Conservation (phyloP, 2,113 vertebrate species). For the Potamarius usumacintae region DNA sequence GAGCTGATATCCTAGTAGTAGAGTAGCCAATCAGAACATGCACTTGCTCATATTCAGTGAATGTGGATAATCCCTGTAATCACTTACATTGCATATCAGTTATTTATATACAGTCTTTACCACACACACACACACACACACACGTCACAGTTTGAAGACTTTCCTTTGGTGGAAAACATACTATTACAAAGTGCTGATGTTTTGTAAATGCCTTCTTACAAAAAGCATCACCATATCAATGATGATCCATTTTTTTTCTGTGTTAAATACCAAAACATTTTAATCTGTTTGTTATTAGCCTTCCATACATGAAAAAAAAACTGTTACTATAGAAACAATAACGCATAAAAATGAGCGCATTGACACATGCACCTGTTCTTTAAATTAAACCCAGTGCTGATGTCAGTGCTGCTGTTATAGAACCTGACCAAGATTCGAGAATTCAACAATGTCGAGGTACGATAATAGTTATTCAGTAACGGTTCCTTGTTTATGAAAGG, state of each 20-base stretch:
- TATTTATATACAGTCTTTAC: not conserved
- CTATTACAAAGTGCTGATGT: not conserved
- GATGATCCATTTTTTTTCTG: not conserved
- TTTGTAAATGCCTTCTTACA: not conserved
- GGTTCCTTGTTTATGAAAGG: not conserved
- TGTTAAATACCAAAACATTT: not conserved
- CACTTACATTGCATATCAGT: not conserved
- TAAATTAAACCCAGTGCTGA: not conserved
- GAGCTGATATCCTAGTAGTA: too few relatives aligned
- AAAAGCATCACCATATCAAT: not conserved
- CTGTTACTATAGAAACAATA: conserved; percentile 17
- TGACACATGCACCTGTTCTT: not conserved
- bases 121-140: not conserved
- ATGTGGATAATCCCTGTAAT: not conserved
- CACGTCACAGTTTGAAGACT: not conserved
- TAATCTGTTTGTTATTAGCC: not conserved
- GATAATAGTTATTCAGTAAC: not conserved
- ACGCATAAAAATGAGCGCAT: not conserved
- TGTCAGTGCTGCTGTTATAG: not conserved
- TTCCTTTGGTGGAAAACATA: not conserved
- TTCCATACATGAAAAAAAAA: not conserved
- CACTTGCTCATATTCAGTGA: too few relatives aligned
- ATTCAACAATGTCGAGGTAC: not conserved
- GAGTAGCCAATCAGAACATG: too few relatives aligned
- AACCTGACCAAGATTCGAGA: not conserved